A percentile compares a stretch with the other conserved stretches of the same genome.
Evolutionary conservation across 2,113 vertebrate species (phyloP).

Genomic region (Delphinapterus leucas): DNA sequence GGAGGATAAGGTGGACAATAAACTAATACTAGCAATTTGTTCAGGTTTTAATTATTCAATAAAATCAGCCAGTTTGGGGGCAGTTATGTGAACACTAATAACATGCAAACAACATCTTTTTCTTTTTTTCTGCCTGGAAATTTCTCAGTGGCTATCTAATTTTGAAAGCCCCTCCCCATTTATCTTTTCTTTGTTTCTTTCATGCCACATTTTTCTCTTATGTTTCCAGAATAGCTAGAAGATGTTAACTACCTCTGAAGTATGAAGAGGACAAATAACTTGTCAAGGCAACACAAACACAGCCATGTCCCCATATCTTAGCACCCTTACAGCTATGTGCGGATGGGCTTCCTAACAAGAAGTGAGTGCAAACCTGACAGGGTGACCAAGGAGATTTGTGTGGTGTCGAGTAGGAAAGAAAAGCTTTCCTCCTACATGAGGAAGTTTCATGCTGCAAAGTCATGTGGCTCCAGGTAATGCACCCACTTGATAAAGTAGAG

Average conservation of each 20-base stretch:
- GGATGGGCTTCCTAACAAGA: not conserved
- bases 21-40: not conserved
- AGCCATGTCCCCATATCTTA: not conserved
- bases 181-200: not conserved
- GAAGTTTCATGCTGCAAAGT: not conserved
- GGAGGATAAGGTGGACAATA: not conserved
- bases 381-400: not conserved
- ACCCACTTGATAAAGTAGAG: not conserved
- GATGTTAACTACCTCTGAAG: not conserved
- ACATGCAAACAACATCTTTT: not conserved
- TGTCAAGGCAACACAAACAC: not conserved
- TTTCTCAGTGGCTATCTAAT: not conserved
- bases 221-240: not conserved
- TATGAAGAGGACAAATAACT: not conserved
- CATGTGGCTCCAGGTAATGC: fast-evolving
- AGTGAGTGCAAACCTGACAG: not conserved
- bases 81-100: not conserved
- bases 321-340: not conserved
- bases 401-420: not conserved
- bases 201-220: not conserved
- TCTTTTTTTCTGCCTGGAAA: not conserved
- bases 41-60: not conserved
- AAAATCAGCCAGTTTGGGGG: not conserved
- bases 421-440: not conserved
- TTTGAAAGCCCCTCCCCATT: not conserved